A percentile compares a stretch with the other conserved stretches of the same genome.
Conservation (phyloP, 35 echinoderm and acorn worm species). For the Holothuria glaberrima region DNA sequence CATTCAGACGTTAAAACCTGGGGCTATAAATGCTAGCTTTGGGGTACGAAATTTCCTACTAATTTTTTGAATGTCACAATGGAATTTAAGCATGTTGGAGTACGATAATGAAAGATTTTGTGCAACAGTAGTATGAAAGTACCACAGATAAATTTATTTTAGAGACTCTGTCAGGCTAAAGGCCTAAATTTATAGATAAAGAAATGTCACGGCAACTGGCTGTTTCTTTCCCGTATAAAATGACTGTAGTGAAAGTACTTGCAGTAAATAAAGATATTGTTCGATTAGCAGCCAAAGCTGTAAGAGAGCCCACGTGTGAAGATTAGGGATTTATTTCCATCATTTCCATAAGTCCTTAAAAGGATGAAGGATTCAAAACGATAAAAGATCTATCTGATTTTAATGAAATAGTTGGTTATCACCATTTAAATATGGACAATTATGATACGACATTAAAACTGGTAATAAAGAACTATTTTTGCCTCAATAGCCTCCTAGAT, state of each 20-base stretch:
- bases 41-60: background rate
- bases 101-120: background rate
- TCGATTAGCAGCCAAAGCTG: constrained; percentile 10
- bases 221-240: background rate
- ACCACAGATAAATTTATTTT: constrained; percentile 24
- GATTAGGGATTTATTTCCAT: constrained; percentile 62
- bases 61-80: background rate
- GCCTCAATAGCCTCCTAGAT: constrained; percentile 64
- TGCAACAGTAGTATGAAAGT: constrained; percentile 17
- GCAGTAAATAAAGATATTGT: constrained; percentile 57
- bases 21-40: background rate
- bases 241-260: background rate
- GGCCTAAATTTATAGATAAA: background rate
- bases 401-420: constrained; percentile 48
- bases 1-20: background rate
- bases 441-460: background rate
- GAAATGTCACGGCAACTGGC: background rate
- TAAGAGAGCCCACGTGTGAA: constrained; percentile 41
- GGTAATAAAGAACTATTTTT: constrained; percentile 41
- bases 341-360: constrained; percentile 64
- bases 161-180: background rate
- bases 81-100: constrained; percentile 11
- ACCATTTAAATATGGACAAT: constrained; percentile 66
- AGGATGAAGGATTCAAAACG: constrained; percentile 66
- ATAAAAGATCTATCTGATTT: constrained; percentile 69